These are phyloP conservation scores for Sciaenops ocellatus DNA, from an alignment of 2,797 vertebrate genomes.

Conservation along the genomic window DNA sequence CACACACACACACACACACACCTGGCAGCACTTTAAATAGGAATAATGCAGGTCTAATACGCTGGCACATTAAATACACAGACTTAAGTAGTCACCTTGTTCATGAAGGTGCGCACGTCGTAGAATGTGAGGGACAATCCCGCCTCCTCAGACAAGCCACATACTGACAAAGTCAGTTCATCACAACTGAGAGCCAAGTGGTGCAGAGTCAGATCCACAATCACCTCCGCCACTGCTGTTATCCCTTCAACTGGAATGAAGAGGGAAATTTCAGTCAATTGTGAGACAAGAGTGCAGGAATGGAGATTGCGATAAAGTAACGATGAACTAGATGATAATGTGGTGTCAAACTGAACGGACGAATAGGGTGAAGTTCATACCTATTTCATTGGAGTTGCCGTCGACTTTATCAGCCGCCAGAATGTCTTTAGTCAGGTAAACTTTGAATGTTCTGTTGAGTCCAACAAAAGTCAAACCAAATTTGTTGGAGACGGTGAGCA, in stretches of 20 bases:
- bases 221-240: slow-evolving; percentile 80
- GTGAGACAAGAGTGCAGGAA: not conserved
- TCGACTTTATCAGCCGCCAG: slow-evolving; percentile 87
- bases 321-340: not conserved
- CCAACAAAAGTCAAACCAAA: slow-evolving; percentile 92
- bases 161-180: slow-evolving; percentile 92
- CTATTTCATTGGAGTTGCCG: slow-evolving; percentile 91
- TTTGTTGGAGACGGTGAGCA: slow-evolving; percentile 93
- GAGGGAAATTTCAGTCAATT: not conserved
- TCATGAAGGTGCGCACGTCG: slow-evolving; percentile 93
- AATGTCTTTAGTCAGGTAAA: slow-evolving; percentile 89
- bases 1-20: too few relatives aligned
- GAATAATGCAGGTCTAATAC: not conserved
- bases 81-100: slow-evolving; percentile 85
- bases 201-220: slow-evolving; percentile 87
- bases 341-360: not conserved
- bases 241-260: slow-evolving; percentile 76
- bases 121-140: slow-evolving; percentile 90
- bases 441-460: slow-evolving; percentile 86
- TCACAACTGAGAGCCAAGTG: slow-evolving; percentile 94
- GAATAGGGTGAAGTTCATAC: slow-evolving; percentile 72
- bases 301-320: not conserved
- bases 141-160: slow-evolving; percentile 84
- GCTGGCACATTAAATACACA: not conserved
- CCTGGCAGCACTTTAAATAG: not conserved